Conservation (phyloP, 2,888 invertebrate species). For the Xanthorhoe designata region DNA sequence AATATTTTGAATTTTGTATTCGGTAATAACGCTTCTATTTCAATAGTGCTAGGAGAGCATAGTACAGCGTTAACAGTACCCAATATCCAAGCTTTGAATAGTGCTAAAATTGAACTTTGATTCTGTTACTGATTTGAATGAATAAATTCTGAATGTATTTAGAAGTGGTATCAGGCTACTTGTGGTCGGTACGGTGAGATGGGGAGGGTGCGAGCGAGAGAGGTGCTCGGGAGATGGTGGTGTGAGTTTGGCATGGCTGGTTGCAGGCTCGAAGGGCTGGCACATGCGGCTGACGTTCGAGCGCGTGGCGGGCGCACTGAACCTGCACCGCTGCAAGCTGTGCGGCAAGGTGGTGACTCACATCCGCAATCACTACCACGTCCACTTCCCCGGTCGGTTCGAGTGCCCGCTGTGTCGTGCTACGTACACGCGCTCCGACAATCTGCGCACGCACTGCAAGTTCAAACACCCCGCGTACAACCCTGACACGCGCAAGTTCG, state of each 20-base stretch:
- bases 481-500: constrained; percentile 95
- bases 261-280: constrained; percentile 97
- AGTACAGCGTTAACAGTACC: constrained; percentile 73
- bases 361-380: constrained; percentile 97
- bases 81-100: constrained; percentile 72
- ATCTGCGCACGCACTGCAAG: constrained; percentile 96
- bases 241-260: constrained; percentile 71
- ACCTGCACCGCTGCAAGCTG: constrained; percentile 97
- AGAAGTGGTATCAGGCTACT: constrained; percentile 14
- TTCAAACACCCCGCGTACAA: constrained; percentile 95
- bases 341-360: constrained; percentile 98
- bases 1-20: constrained; percentile 65
- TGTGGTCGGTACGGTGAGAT: background rate
- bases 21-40: constrained; percentile 77
- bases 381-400: constrained; percentile 96
- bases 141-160: constrained; percentile 17
- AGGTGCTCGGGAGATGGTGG: constrained; percentile 15
- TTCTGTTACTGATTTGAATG: constrained; percentile 20
- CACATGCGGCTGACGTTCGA: constrained; percentile 98
- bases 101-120: constrained; percentile 60
- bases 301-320: constrained; percentile 96
- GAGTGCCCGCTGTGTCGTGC: constrained; percentile 96
- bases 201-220: background rate
- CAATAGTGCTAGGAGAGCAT: constrained; percentile 79
- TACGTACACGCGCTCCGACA: constrained; percentile 96